phyloP scores from a whole-genome alignment of 2,888 invertebrate species.

The Ryuthela nishihirai region DNA sequence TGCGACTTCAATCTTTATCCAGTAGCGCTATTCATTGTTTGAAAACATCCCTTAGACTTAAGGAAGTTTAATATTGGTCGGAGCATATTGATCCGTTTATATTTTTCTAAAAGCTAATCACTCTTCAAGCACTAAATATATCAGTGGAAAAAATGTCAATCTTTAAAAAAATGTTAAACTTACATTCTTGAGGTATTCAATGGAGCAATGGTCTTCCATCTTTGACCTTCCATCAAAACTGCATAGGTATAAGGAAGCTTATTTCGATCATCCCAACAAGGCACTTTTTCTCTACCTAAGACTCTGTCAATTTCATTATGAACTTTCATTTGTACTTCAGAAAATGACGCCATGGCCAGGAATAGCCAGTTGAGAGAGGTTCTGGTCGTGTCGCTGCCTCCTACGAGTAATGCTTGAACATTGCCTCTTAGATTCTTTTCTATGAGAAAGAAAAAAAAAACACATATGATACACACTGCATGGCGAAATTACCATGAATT shows the following conservation, averaged over 20 bases:
- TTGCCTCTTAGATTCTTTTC: constrained; percentile 20
- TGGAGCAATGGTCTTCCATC: constrained; percentile 9
- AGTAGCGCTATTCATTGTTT: no score
- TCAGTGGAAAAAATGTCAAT: no score
- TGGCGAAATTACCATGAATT: no score
- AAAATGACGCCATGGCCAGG: constrained; percentile 1
- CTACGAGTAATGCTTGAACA: constrained; percentile 16
- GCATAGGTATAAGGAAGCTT: constrained; percentile 16
- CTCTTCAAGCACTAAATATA: no score
- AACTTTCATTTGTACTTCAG: constrained; percentile 10
- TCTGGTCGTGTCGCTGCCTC: constrained; percentile 19
- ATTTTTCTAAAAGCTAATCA: no score
- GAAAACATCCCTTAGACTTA: no score
- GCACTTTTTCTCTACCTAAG: constrained; percentile 1
- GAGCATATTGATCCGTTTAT: no score
- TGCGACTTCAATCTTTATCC: no score
- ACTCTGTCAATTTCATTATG: constrained; percentile 15
- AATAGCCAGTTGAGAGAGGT: constrained; percentile 18
- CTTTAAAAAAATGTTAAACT: no score
- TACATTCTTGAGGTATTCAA: constrained; percentile 9
- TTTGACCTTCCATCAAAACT: constrained; percentile 20
- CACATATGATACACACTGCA: no score
- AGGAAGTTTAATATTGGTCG: no score
- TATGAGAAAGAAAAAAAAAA: background rate
- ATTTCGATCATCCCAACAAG: constrained; percentile 8